These are phyloP conservation scores for cat (Felis catus) DNA, from an alignment of 2,113 vertebrate species.

Conservation along the genomic window F.catus_Fca126_mat1.0 CM031416.1:119795501-119796000, in stretches of 20 bases:
- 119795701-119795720: neutral
- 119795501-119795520: neutral
- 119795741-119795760: neutral
- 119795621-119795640: neutral
- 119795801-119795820: neutral
- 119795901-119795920: neutral
- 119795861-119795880: neutral
- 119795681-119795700: neutral
- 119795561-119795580: neutral
- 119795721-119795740: neutral
- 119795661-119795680: neutral
- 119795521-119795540: neutral
- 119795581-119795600: neutral
- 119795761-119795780: neutral
- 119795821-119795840: neutral
- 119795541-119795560: neutral
- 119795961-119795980: neutral
- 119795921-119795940: neutral
- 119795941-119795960: neutral
- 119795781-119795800: neutral
- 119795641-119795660: neutral
- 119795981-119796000: neutral
- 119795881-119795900: neutral
- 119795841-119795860: neutral
- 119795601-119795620: conserved; percentile 36